Evolutionary conservation across 2,113 vertebrate species (phyloP).

Genomic region (Dicerorhinus sumatrensis): DNA sequence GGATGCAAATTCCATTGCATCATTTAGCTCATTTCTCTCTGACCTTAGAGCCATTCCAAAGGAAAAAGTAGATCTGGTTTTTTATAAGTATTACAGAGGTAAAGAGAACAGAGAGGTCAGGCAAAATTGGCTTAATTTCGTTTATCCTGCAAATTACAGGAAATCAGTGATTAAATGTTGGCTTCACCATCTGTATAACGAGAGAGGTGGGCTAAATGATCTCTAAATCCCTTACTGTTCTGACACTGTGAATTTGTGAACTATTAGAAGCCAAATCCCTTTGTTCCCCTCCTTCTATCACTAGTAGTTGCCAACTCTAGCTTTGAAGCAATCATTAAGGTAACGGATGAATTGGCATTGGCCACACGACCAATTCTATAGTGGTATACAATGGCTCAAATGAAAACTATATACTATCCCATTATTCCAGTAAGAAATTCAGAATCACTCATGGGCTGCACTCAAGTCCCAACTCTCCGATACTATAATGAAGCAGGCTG

Average conservation of each 20-base stretch:
- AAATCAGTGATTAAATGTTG: conserved; percentile 45
- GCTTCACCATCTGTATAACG: conserved; percentile 49
- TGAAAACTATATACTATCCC: neutral
- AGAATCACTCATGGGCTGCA: neutral
- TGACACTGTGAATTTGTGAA: conserved; percentile 31
- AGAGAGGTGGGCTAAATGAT: neutral
- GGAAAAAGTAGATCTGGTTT: conserved; percentile 44
- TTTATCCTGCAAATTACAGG: conserved; percentile 63
- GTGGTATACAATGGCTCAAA: neutral
- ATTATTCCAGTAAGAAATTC: neutral
- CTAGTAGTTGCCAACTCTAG: conserved; percentile 1
- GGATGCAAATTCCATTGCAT: conserved; percentile 67
- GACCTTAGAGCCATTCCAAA: conserved; percentile 47
- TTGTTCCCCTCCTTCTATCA: neutral
- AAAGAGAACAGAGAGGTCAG: conserved; percentile 55
- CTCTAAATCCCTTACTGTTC: conserved; percentile 6
- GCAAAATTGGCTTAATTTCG: conserved; percentile 72
- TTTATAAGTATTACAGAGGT: conserved; percentile 36
- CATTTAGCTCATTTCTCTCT: conserved; percentile 66
- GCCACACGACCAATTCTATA: neutral
- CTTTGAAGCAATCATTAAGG: conserved; percentile 16
- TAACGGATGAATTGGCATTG: neutral
- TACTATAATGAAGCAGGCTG: neutral
- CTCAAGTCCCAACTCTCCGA: neutral
- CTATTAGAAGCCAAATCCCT: conserved; percentile 26